Base-by-base conservation (phyloP, 2,888 invertebrate species). In the Prionchulus punctatus region DNA sequence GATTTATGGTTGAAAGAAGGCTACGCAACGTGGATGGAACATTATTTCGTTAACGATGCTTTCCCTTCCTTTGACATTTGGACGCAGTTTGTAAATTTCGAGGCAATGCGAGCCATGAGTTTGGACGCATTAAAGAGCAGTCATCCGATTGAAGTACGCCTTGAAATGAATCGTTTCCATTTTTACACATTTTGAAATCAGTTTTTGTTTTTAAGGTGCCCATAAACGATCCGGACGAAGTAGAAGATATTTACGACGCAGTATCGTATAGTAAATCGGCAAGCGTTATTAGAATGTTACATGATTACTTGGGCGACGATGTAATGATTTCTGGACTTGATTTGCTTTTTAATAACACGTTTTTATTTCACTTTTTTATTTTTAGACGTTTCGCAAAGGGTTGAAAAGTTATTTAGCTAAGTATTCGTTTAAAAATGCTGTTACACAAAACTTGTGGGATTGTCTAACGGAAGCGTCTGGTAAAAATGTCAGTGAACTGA, bases 241-340 rank as follows among this genome's bases (percentile, higher is more conserved):
- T 94, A 58, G 91, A 91, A 74, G 92, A 94, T 73, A 94, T 96
- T 63, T 96, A 94, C 76, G 94, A 96, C 76, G 86, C 86, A 65
- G 94, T 96, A 66, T 91, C 92, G 36, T 96, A 94, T 74, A 84
- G 85, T 69, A 96, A 96, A 72, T 92, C 91, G 2, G 90, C 91
- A 1, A 88, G 87, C 53, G 89, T 92, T 60, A 76, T 77, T 60
- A 79, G 94, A 61, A 94, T 94, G 92, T 75, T 94, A 60, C 88
- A 91, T 70, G 81, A 82, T 67, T 94, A 86, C 68, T 85, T 96
- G 67, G 92, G 92, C 18, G 88, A 91, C 73, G 81, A 82, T 68
- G 78, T 77, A 59, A 65, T 57, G 43, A 28, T 23, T 36, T 18
- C 12, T 12, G 12, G 7, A 36, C 36, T 36, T 36, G 7, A 7